A percentile compares a stretch with the other conserved stretches of the same genome.
These are phyloP conservation scores for Cathartes aura DNA, from an alignment of 2,113 vertebrate species.

Conservation along the genomic window DNA sequence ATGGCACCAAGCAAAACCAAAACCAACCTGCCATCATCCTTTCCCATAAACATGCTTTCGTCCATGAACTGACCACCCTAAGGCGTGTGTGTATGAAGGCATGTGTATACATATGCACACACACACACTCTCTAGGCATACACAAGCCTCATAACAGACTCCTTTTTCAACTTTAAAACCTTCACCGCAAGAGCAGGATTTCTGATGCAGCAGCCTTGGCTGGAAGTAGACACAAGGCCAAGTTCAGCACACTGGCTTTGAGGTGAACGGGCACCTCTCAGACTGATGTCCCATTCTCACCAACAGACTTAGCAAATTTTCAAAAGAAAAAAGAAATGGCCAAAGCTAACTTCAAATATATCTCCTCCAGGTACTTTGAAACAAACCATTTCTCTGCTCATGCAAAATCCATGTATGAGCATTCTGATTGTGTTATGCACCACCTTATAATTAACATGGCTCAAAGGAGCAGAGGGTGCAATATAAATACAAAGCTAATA, in stretches of 20 bases:
- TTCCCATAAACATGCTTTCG: not conserved
- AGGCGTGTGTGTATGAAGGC: not conserved
- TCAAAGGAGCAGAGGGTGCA: constrained; percentile 22
- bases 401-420: not conserved
- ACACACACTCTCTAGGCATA: not conserved
- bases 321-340: not conserved
- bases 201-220: not conserved
- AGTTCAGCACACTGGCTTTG: not conserved
- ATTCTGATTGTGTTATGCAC: not conserved
- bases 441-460: constrained; percentile 29
- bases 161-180: not conserved
- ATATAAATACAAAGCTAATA: constrained; percentile 38
- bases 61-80: not conserved
- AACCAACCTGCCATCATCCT: not conserved
- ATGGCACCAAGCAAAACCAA: not conserved
- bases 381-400: not conserved
- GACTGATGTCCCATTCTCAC: not conserved
- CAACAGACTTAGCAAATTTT: not conserved
- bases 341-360: not conserved
- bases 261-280: constrained; percentile 20
- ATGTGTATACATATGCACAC: accelerated
- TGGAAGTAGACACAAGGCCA: not conserved
- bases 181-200: not conserved
- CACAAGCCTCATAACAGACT: not conserved
- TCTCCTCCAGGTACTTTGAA: not conserved